A percentile compares a stretch with the other conserved stretches of the same genome.
Evolutionary conservation across 2,797 vertebrate genomes (phyloP).

Genomic region (Gymnothorax reevesii): DNA sequence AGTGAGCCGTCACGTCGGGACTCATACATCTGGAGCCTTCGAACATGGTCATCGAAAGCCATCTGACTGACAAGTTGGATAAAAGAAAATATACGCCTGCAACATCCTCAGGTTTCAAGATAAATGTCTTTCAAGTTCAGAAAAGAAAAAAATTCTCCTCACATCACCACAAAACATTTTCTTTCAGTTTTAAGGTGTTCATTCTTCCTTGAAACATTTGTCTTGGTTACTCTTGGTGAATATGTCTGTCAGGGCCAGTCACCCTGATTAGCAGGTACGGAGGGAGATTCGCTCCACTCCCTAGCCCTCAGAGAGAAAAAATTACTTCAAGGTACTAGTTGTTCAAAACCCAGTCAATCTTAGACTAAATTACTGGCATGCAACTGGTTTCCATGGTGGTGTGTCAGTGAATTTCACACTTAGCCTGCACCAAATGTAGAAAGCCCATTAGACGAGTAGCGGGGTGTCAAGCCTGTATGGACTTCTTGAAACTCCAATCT

Average conservation of each 20-base stretch:
- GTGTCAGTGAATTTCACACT: neutral
- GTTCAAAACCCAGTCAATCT: neutral
- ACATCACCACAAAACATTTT: neutral
- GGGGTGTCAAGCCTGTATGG: neutral
- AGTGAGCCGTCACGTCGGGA: neutral
- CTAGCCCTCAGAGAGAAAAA: neutral
- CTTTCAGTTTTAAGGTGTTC: neutral
- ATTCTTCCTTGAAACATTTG: neutral
- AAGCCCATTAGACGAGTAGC: neutral
- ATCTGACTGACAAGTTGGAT: neutral
- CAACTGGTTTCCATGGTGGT: too few species aligned
- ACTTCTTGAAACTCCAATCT: neutral
- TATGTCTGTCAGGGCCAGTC: neutral
- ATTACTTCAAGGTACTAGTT: neutral
- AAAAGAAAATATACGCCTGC: neutral
- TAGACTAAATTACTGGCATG: neutral
- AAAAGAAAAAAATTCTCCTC: neutral
- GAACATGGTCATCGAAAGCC: neutral
- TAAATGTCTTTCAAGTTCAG: neutral
- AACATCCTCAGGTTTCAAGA: neutral
- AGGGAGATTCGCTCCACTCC: neutral
- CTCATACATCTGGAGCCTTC: neutral
- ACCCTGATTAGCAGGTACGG: neutral
- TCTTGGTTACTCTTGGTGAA: neutral
- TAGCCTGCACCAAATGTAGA: neutral